Evolutionary conservation across 2,797 vertebrate genomes (phyloP).

Genomic region (Rousettus madagascariensis): DNA sequence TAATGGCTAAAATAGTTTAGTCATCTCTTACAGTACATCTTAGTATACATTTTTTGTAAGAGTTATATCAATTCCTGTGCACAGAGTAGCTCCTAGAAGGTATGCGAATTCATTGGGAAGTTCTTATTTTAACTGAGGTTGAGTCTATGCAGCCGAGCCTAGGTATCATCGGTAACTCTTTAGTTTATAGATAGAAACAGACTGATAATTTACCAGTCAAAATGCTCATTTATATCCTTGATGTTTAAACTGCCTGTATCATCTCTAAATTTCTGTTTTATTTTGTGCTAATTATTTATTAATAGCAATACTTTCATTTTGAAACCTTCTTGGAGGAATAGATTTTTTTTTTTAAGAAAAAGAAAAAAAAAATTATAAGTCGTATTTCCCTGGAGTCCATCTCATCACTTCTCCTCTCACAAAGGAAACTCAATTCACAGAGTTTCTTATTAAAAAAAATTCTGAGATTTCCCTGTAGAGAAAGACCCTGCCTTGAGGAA

Average conservation of each 20-base stretch:
- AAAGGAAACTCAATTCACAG: background rate
- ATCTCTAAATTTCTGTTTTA: background rate
- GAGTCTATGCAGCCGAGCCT: background rate
- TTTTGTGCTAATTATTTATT: slow-evolving; percentile 36
- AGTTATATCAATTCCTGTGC: background rate
- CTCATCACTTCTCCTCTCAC: background rate
- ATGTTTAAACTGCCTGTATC: background rate
- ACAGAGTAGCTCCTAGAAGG: background rate
- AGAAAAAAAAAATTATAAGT: background rate
- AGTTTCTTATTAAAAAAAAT: slow-evolving; percentile 60
- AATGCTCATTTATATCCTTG: background rate
- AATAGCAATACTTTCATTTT: background rate
- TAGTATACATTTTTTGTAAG: background rate
- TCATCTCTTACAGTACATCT: background rate
- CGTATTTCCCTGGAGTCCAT: slow-evolving; percentile 50
- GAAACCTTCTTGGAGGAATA: background rate
- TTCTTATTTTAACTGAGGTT: background rate
- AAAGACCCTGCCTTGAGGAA: slow-evolving; percentile 1
- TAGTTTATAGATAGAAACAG: background rate
- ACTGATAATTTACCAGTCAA: background rate
- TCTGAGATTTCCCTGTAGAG: slow-evolving; percentile 66
- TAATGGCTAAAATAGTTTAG: background rate
- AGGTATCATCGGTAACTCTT: background rate
- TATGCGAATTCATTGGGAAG: background rate
- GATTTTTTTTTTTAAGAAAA: background rate